phyloP scores from a whole-genome alignment of 2,797 vertebrate genomes.

The Pipistrellus pygmaeus region DNA sequence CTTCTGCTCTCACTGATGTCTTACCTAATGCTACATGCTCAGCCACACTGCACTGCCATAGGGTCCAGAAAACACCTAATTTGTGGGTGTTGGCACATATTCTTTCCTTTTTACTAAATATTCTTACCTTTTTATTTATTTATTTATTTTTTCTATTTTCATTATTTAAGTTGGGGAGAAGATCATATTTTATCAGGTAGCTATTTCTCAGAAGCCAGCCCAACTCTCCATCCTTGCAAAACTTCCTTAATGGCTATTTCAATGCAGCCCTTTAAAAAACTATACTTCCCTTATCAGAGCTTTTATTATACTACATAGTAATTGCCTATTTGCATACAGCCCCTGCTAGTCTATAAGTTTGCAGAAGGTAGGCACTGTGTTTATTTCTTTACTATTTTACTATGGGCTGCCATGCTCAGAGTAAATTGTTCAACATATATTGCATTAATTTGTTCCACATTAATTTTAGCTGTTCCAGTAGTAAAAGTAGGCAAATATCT shows the following conservation, averaged over 20 bases:
- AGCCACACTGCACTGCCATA: neutral
- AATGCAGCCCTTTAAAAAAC: neutral
- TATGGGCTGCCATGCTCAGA: neutral
- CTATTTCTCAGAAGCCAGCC: neutral
- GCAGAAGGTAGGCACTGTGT: neutral
- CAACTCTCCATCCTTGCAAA: neutral
- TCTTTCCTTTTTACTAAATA: neutral
- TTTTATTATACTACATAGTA: neutral
- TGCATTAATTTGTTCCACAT: neutral
- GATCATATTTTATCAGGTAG: conserved; percentile 2
- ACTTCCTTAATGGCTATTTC: neutral
- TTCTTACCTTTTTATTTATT: neutral
- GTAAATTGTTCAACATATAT: neutral
- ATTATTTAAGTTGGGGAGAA: neutral
- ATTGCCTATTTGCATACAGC: neutral
- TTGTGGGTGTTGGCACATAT: neutral
- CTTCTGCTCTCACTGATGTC: neutral
- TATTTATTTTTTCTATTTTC: neutral
- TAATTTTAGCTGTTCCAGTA: neutral
- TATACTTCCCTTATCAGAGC: neutral
- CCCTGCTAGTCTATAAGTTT: neutral
- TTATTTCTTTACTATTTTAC: neutral
- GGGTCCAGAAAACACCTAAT: neutral
- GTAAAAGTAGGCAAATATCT: neutral
- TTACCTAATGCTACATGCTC: neutral